Evolutionary conservation across 2,888 invertebrate genomes (phyloP), one percentile per base, ranked within the genome.

Genomic region (Nephrocerus scutellatus): DNA sequence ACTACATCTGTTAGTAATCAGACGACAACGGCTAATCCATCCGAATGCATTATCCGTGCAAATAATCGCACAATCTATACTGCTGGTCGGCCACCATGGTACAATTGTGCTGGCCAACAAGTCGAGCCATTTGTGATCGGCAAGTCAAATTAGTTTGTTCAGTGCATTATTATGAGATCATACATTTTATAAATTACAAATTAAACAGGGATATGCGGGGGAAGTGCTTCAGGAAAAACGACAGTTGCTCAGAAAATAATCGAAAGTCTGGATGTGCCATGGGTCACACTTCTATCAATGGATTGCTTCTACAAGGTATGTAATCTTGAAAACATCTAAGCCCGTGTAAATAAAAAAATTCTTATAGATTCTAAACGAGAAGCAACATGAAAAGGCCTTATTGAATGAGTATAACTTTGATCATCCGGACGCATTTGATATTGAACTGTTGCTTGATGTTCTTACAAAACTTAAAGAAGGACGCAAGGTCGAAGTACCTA

Each of bases 381-480:
- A 95, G 59, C 91, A 98, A 60, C 92, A 92, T 54, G 80, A 86
- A 36, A 72, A 77, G 48, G 91, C 96, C 4, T 76, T 77, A 10
- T 72, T 75, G 39, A 93, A 93, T 63, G 92, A 96, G 59, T 98
- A 97, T 71, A 96, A 99, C 72, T 98, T 98, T 71, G 98, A 98
- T 68, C 96, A 97, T 73, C 98, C 98, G 8, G 96, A 96, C 69
- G 95, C 97, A 35, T 98, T 98, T 72, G 98, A 98, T 70, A 93
- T 97, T 69, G 92, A 96, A 41, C 73, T 97, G 22, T 73, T 98
- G 3, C 72, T 78, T 34, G 77, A 78, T 16, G 95, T 93, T 9
- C 69, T 99, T 36, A 81, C 84, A 57, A 74, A 93, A 47, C 74
- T 98, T 10, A 88, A 90, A 60, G 89, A 92, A 62, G 95, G 95